A percentile compares a stretch with the other conserved stretches of the same genome.
Evolutionary conservation across 53 echinoderm and acorn worm genomes (phyloP).

Genomic region (Temnopleurus reevesii): DNA sequence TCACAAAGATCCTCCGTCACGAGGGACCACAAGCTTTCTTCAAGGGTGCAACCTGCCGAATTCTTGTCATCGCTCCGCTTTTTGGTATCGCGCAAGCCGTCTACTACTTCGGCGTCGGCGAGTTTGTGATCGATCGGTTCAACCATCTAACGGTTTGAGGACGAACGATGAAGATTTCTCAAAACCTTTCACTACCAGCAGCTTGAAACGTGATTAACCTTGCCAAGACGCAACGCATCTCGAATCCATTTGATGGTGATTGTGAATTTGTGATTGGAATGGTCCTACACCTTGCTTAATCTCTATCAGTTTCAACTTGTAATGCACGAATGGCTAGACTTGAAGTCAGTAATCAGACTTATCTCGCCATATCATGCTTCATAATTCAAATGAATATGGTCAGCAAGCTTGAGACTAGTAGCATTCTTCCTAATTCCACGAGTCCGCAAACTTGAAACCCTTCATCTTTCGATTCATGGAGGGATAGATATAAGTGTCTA

Average conservation of each 20-base stretch:
- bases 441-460: too few relatives aligned
- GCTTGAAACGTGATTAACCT: background rate
- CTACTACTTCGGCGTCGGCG: slow-evolving; percentile 94
- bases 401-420: too few relatives aligned
- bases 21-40: slow-evolving; percentile 93
- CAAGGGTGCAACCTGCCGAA: slow-evolving; percentile 87
- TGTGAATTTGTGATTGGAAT: too few relatives aligned
- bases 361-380: too few relatives aligned
- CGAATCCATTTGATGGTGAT: background rate
- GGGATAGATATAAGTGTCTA: too few relatives aligned
- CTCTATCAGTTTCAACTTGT: too few relatives aligned
- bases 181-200: background rate
- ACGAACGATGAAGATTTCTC: background rate
- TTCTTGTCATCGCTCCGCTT: slow-evolving; percentile 91
- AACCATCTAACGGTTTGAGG: slow-evolving; percentile 7
- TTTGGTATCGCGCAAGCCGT: slow-evolving; percentile 98
- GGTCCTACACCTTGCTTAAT: too few relatives aligned
- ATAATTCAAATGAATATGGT: too few relatives aligned
- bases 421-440: too few relatives aligned
- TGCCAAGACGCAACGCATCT: background rate
- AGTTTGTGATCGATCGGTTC: slow-evolving; percentile 67
- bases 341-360: too few relatives aligned
- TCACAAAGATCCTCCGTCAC: slow-evolving; percentile 75
- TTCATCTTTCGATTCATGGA: too few relatives aligned
- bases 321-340: too few relatives aligned